Evolutionary conservation across 2,888 invertebrate genomes (phyloP).

Genomic region (Lutraria lutraria): DNA sequence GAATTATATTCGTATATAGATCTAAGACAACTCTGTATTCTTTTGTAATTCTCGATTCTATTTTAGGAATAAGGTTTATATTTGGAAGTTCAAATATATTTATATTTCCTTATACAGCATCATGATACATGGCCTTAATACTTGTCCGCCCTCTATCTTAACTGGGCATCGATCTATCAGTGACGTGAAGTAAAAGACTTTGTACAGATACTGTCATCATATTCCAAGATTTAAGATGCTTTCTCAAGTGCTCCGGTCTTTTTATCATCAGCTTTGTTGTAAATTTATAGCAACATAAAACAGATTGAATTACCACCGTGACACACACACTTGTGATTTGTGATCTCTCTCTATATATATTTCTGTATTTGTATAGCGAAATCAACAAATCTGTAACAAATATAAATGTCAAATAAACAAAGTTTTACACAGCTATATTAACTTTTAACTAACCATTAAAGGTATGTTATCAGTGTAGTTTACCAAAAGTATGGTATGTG

Average conservation of each 20-base stretch:
- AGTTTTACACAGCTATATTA: not conserved
- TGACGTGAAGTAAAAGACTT: no score
- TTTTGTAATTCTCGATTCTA: not conserved
- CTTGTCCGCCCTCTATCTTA: not conserved
- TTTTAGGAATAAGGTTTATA: not conserved
- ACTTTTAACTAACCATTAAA: slow-evolving; percentile 11
- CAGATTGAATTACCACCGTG: no score
- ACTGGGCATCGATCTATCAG: no score
- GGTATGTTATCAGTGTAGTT: not conserved
- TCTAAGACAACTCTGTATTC: not conserved
- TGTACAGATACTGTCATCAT: no score
- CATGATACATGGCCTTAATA: not conserved
- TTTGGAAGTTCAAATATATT: not conserved
- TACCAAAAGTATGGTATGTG: not conserved
- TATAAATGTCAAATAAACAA: slow-evolving; percentile 10
- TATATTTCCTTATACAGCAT: not conserved
- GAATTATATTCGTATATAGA: no score
- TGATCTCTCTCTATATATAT: no score
- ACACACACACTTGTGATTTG: no score
- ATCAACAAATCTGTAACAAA: not conserved
- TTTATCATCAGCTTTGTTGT: no score
- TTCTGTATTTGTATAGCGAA: not conserved
- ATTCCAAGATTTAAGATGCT: no score
- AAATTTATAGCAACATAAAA: no score
- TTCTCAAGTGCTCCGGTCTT: no score